Conservation (phyloP, 2,113 vertebrate species). For the Bubo blakistoni region DNA sequence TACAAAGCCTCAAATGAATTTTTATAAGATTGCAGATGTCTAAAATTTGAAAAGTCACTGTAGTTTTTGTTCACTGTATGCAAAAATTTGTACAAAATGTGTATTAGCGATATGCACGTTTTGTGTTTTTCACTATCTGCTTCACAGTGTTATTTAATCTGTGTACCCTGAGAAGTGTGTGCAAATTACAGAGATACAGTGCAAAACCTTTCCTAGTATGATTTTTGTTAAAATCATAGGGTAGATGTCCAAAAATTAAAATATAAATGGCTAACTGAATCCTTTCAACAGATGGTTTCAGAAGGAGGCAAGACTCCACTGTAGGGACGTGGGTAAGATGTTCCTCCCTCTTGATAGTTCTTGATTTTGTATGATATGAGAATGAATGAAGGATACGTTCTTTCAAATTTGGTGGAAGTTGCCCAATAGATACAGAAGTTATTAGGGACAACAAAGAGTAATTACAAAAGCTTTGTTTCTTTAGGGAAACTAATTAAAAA, state of each 20-base stretch:
- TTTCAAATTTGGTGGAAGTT: not conserved
- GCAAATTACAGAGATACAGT: not conserved
- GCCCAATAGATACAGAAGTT: not conserved
- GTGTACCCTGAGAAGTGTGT: not conserved
- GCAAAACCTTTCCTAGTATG: not conserved
- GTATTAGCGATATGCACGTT: rapidly evolving
- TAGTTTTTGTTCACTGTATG: not conserved
- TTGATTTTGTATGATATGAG: not conserved
- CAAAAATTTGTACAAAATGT: not conserved
- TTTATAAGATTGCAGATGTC: not conserved
- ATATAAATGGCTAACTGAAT: not conserved
- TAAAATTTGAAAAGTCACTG: not conserved
- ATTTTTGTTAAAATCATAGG: not conserved
- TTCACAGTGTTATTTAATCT: not conserved
- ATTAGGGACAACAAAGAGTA: not conserved
- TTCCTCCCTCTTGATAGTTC: not conserved
- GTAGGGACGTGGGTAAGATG: rapidly evolving
- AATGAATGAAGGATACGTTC: not conserved
- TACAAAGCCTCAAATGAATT: not conserved
- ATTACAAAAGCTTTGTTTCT: not conserved
- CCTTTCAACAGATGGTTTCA: not conserved
- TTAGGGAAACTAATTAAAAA: not conserved
- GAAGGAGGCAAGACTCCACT: not conserved
- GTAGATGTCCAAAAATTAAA: not conserved
- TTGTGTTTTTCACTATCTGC: not conserved